Conservation (phyloP, 2,888 invertebrate genomes). For the Yponomeuta sedellus region DNA sequence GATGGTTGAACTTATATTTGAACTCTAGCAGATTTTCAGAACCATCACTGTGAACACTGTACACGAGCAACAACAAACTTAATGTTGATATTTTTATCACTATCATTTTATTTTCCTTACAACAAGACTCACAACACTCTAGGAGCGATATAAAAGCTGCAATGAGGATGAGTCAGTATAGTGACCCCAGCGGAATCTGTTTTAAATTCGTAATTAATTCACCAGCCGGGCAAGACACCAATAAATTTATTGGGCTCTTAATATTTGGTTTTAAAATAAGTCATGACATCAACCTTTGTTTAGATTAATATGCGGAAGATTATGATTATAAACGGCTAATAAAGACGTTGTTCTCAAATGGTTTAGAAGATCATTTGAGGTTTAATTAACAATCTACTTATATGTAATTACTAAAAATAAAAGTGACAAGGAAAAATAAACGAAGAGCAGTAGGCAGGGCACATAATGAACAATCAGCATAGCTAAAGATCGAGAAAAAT, state of each 20-base stretch:
- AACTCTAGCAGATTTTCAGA: conserved; percentile 25
- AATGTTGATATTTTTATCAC: conserved; percentile 24
- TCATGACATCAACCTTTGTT: conserved; percentile 38
- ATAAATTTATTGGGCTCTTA: conserved; percentile 24
- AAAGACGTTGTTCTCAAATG: no score
- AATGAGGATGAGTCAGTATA: conserved; percentile 51
- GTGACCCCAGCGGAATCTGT: conserved; percentile 32
- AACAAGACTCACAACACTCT: conserved; percentile 36
- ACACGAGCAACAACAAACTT: conserved; percentile 22
- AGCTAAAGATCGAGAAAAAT: no score
- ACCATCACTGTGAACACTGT: conserved; percentile 25
- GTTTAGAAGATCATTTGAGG: no score
- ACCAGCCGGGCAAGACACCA: conserved; percentile 55
- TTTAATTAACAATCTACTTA: neutral
- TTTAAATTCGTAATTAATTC: conserved; percentile 44
- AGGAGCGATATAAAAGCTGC: conserved; percentile 42
- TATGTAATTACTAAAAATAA: no score
- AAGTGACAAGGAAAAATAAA: no score
- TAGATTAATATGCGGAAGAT: conserved; percentile 28
- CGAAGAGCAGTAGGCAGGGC: no score
- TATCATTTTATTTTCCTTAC: conserved; percentile 29
- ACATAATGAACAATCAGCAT: no score
- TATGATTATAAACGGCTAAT: conserved; percentile 3
- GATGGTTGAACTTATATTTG: conserved; percentile 34
- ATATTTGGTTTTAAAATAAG: conserved; percentile 27